phyloP scores from a whole-genome alignment of 35 echinoderm and acorn worm species.

The Ophiothrix spiculata region DNA sequence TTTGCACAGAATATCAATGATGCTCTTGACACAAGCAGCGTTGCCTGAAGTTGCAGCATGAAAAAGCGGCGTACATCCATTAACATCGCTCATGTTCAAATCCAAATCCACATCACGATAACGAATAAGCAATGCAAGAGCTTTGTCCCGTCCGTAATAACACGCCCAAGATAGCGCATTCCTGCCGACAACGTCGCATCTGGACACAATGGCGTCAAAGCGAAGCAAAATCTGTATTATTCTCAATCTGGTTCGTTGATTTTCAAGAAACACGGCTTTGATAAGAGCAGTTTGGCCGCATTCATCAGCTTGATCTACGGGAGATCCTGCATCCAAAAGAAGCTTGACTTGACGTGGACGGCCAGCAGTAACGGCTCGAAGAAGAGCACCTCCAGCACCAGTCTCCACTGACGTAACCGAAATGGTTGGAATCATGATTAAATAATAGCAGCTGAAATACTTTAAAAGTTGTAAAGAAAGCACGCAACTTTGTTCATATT shows the following conservation, averaged over 20 bases:
- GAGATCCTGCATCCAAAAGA: conserved; percentile 58
- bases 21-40: conserved; percentile 57
- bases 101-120: conserved; percentile 61
- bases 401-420: not conserved
- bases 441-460: no score
- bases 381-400: not conserved
- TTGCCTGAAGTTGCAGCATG: conserved; percentile 75
- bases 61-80: conserved; percentile 68
- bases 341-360: conserved; percentile 71
- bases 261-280: conserved; percentile 74
- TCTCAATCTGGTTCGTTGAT: conserved; percentile 46
- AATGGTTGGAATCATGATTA: not conserved
- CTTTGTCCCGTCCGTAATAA: conserved; percentile 49
- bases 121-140: conserved; percentile 30
- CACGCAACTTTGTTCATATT: no score
- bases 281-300: conserved; percentile 69
- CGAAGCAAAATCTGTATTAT: conserved; percentile 51
- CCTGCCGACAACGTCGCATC: conserved; percentile 43
- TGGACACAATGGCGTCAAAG: conserved; percentile 39
- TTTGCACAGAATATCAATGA: conserved; percentile 49
- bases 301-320: conserved; percentile 46
- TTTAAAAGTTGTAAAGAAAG: no score
- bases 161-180: conserved; percentile 72
- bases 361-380: conserved; percentile 59
- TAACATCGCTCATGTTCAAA: conserved; percentile 66